Evolutionary conservation across 2,797 vertebrate genomes (phyloP).

Genomic region (Gobio occitaniae): DNA sequence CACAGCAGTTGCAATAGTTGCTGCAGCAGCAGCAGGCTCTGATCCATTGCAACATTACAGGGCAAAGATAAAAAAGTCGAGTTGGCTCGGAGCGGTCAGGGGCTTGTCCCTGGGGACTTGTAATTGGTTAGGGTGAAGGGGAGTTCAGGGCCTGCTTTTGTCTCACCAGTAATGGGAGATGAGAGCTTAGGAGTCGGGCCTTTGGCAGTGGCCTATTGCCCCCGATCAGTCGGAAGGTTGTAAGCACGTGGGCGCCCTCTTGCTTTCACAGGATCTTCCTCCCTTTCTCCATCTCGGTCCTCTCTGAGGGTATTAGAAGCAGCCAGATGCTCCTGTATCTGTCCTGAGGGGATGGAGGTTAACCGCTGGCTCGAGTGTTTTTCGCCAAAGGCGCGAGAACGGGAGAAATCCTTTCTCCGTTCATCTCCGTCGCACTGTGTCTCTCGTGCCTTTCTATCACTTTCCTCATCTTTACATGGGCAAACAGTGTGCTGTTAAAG

Average conservation of each 20-base stretch:
- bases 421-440: conserved; percentile 32
- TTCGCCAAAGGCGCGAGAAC: conserved; percentile 30
- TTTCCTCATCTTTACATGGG: conserved; percentile 60
- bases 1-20: conserved; percentile 39
- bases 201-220: conserved; percentile 56
- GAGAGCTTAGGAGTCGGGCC: conserved; percentile 56
- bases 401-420: conserved; percentile 39
- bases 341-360: conserved; percentile 56
- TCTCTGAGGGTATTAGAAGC: conserved; percentile 41
- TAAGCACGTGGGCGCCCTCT: conserved; percentile 45
- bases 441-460: conserved; percentile 59
- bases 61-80: conserved; percentile 53
- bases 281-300: neutral
- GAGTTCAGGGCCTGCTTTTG: conserved; percentile 58
- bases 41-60: conserved; percentile 35
- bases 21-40: conserved; percentile 39
- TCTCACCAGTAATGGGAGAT: conserved; percentile 60
- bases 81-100: conserved; percentile 42
- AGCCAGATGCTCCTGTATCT: conserved; percentile 59
- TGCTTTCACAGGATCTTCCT: conserved; percentile 25
- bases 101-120: conserved; percentile 52
- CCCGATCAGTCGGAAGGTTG: conserved; percentile 54
- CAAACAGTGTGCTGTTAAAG: conserved; percentile 65
- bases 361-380: conserved; percentile 36
- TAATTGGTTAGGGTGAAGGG: conserved; percentile 59